Percentiles rank a stretch among this genome's conserved stretches.
These are phyloP conservation scores for Meda fulgida DNA, from an alignment of 2,797 vertebrate species.

Conservation along the genomic window DNA sequence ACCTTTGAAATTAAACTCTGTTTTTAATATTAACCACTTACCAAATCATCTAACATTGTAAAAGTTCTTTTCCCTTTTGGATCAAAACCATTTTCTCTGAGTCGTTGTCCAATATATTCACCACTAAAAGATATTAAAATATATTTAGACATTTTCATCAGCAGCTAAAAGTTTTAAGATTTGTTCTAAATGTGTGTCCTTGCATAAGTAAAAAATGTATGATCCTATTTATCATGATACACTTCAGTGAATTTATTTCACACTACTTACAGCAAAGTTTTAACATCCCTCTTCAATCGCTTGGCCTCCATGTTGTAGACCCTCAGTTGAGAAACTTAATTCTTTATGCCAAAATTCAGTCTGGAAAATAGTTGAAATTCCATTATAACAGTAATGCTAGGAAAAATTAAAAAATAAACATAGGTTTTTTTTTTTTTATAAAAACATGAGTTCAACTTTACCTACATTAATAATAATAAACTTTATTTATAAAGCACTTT, in stretches of 20 bases:
- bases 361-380: conserved; percentile 19
- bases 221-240: neutral
- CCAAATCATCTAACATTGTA: conserved; percentile 85
- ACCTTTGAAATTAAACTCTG: neutral
- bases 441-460: neutral
- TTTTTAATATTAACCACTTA: conserved; percentile 66
- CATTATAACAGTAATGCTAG: neutral
- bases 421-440: neutral
- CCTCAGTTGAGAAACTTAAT: conserved; percentile 18
- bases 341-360: conserved; percentile 34
- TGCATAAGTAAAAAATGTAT: neutral
- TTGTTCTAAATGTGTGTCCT: neutral
- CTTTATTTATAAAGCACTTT: too few species aligned
- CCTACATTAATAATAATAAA: neutral
- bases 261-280: conserved; percentile 75
- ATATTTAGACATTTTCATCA: neutral
- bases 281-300: conserved; percentile 72
- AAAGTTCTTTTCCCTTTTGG: conserved; percentile 80
- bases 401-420: neutral
- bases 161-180: neutral
- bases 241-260: neutral
- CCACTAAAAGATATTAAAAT: conserved; percentile 67
- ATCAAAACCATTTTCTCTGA: conserved; percentile 86
- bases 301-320: conserved; percentile 70
- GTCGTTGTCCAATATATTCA: conserved; percentile 85